Evolutionary conservation across 1,140 invertebrate species (phyloP).

Genomic region (Eupristina koningsbergeri): DNA sequence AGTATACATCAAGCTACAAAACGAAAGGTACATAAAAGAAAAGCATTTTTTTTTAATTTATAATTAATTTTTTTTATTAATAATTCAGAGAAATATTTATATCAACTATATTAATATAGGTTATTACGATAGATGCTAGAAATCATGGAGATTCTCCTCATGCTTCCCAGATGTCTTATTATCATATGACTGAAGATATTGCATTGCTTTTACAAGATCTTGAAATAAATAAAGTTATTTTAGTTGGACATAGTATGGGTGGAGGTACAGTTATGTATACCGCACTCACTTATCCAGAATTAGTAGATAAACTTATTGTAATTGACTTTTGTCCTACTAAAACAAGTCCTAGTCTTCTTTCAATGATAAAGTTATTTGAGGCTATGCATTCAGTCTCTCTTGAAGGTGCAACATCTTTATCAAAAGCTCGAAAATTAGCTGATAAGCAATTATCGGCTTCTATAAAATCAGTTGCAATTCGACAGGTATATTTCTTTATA

Average conservation of each 20-base stretch:
- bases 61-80: background rate
- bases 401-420: slow-evolving; percentile 76
- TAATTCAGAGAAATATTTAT: background rate
- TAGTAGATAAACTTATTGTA: slow-evolving; percentile 85
- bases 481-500: slow-evolving; percentile 68
- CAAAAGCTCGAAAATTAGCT: slow-evolving; percentile 77
- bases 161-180: slow-evolving; percentile 80
- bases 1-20: slow-evolving; percentile 78
- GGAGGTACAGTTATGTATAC: slow-evolving; percentile 87
- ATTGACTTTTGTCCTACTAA: slow-evolving; percentile 88
- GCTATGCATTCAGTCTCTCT: slow-evolving; percentile 78
- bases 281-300: slow-evolving; percentile 81
- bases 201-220: slow-evolving; percentile 77
- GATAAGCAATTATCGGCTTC: slow-evolving; percentile 73
- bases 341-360: slow-evolving; percentile 76
- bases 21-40: slow-evolving; percentile 73
- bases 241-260: slow-evolving; percentile 94
- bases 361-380: slow-evolving; percentile 79
- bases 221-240: slow-evolving; percentile 76
- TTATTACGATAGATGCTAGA: slow-evolving; percentile 87
- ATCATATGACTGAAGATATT: slow-evolving; percentile 83
- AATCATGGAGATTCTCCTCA: slow-evolving; percentile 95
- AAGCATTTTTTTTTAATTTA: background rate
- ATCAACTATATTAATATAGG: slow-evolving; percentile 65
- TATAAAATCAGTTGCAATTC: slow-evolving; percentile 69